Percentiles rank a stretch among this genome's conserved stretches.
Conservation (phyloP, 2,888 invertebrate genomes). For the Erebia palarica region DNA sequence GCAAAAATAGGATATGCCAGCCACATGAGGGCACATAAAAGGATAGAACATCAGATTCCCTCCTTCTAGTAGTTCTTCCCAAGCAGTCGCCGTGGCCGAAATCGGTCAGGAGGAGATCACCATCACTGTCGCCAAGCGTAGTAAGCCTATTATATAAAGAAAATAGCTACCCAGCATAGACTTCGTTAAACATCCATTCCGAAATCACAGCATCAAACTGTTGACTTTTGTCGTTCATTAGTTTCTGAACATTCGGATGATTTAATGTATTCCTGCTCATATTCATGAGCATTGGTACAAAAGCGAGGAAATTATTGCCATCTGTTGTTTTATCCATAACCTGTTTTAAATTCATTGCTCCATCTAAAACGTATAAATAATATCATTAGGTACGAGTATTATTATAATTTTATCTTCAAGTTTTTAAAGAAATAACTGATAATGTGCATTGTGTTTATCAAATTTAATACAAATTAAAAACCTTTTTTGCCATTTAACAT, state of each 20-base stretch:
- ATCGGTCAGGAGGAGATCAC: too few species aligned
- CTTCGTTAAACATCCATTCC: conserved; percentile 51
- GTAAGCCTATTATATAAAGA: too few species aligned
- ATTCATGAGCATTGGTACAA: conserved; percentile 13
- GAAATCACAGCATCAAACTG: conserved; percentile 53
- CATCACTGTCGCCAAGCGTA: too few species aligned
- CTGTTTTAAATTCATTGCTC: conserved; percentile 11
- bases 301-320: neutral
- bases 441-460: too few species aligned
- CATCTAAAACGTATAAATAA: conserved; percentile 14
- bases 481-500: too few species aligned
- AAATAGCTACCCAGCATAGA: conserved; percentile 37
- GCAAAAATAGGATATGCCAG: too few species aligned
- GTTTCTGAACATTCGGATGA: conserved; percentile 39
- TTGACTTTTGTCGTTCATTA: conserved; percentile 49
- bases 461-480: too few species aligned
- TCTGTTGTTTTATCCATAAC: conserved; percentile 22
- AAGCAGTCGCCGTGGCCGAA: too few species aligned
- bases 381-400: neutral
- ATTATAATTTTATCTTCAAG: neutral
- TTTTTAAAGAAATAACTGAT: too few species aligned
- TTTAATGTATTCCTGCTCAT: conserved; percentile 8
- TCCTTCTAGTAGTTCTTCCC: too few species aligned
- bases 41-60: too few species aligned
- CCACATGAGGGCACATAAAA: too few species aligned